Percentiles rank a stretch among this genome's conserved stretches.
These are phyloP conservation scores for Aleiodes sp. DNA, from an alignment of 1,140 invertebrate genomes.

Conservation along the genomic window DNA sequence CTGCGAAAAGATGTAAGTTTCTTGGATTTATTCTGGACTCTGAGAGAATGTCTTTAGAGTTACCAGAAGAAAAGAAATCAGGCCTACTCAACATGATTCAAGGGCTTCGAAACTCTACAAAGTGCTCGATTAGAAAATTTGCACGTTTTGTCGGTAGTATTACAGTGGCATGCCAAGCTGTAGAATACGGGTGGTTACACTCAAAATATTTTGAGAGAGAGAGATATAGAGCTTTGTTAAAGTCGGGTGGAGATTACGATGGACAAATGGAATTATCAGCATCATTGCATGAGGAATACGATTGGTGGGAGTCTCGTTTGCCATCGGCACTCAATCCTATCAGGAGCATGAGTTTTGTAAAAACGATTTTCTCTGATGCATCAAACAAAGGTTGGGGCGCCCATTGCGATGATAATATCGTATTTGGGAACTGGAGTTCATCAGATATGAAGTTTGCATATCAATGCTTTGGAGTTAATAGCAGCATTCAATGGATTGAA, in stretches of 20 bases:
- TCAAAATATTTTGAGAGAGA: slow-evolving; percentile 38
- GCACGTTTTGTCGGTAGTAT: slow-evolving; percentile 39
- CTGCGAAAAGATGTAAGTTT: background rate
- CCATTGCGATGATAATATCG: slow-evolving; percentile 11
- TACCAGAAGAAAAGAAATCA: background rate
- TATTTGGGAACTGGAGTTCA: slow-evolving; percentile 29
- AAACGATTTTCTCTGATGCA: slow-evolving; percentile 46
- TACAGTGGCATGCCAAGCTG: slow-evolving; percentile 38
- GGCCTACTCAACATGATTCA: too few relatives aligned
- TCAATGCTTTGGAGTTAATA: slow-evolving; percentile 33
- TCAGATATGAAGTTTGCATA: slow-evolving; percentile 30
- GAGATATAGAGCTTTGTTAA: slow-evolving; percentile 33
- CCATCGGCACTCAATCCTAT: background rate
- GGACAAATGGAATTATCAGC: background rate
- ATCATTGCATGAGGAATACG: slow-evolving; percentile 8
- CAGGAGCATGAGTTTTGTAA: background rate
- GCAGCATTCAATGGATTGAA: slow-evolving; percentile 30
- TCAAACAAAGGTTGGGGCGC: slow-evolving; percentile 47
- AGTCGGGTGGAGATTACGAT: slow-evolving; percentile 31
- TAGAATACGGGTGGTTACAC: slow-evolving; percentile 41
- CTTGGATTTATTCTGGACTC: background rate
- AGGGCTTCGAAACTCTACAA: too few relatives aligned
- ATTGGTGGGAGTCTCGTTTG: slow-evolving; percentile 30
- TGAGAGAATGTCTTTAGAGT: background rate
- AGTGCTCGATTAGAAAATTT: slow-evolving; percentile 42